Conservation (phyloP, 2,113 vertebrate species). For the Acrocephalus arundinaceus region DNA sequence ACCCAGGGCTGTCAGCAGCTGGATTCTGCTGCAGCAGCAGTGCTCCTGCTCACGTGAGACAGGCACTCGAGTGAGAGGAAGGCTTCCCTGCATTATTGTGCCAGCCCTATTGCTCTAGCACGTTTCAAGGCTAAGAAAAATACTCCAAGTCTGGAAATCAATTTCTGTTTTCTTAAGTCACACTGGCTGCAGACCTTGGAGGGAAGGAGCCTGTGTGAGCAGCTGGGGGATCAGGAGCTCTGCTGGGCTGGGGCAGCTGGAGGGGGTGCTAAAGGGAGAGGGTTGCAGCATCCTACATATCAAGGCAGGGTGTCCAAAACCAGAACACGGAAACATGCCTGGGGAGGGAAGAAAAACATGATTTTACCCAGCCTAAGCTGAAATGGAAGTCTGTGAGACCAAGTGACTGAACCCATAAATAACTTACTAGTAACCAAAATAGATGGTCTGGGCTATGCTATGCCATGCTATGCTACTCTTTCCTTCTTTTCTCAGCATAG, state of each 20-base stretch:
- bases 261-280: not conserved
- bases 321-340: not conserved
- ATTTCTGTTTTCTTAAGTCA: not conserved
- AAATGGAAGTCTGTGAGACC: not conserved
- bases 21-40: not conserved
- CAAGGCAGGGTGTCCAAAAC: not conserved
- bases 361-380: not conserved
- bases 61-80: not conserved
- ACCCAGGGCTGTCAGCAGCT: not conserved
- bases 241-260: not conserved
- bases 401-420: not conserved
- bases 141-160: not conserved
- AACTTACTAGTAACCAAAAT: not conserved
- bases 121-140: not conserved
- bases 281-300: not conserved
- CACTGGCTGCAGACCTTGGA: not conserved
- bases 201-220: not conserved
- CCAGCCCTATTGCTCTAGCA: not conserved
- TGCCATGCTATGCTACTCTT: not conserved
- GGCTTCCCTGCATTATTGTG: not conserved
- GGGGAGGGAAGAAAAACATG: not conserved
- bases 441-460: not conserved
- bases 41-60: accelerated
- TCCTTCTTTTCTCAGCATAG: not conserved
- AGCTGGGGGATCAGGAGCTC: not conserved